Conservation (phyloP, 2,888 invertebrate species). For the Glomeris marginata region DNA sequence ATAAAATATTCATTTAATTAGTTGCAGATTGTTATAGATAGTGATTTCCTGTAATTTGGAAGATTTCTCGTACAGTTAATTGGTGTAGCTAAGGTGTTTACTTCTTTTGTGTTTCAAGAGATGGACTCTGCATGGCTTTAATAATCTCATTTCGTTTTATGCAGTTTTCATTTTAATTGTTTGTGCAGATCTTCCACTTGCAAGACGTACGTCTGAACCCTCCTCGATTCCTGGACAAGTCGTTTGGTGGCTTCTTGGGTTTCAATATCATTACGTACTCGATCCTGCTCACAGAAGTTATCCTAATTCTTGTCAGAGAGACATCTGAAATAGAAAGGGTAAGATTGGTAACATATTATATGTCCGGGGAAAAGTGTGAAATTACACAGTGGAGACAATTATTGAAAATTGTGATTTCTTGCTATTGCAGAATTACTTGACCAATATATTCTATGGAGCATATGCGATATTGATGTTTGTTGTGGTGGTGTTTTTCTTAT, state of each 20-base stretch:
- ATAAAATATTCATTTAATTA: too few relatives aligned
- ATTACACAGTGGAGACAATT: too few relatives aligned
- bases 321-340: slow-evolving; percentile 40
- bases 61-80: too few relatives aligned
- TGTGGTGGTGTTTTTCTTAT: slow-evolving; percentile 79
- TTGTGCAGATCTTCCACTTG: slow-evolving; percentile 66
- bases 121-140: too few relatives aligned
- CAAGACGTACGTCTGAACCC: slow-evolving; percentile 74
- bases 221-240: slow-evolving; percentile 78
- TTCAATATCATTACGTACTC: slow-evolving; percentile 82
- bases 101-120: too few relatives aligned
- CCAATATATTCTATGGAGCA: slow-evolving; percentile 78
- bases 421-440: slow-evolving; percentile 10
- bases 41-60: too few relatives aligned
- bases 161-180: slow-evolving; percentile 1
- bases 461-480: slow-evolving; percentile 81
- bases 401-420: not conserved
- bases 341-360: slow-evolving; percentile 16
- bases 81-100: too few relatives aligned
- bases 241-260: slow-evolving; percentile 72
- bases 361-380: not conserved
- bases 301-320: slow-evolving; percentile 39
- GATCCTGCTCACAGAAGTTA: slow-evolving; percentile 57
- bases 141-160: too few relatives aligned
- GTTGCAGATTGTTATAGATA: too few relatives aligned